Evolutionary conservation across 2,797 vertebrate genomes (phyloP).

Genomic region (Semaprochilodus insignis): DNA sequence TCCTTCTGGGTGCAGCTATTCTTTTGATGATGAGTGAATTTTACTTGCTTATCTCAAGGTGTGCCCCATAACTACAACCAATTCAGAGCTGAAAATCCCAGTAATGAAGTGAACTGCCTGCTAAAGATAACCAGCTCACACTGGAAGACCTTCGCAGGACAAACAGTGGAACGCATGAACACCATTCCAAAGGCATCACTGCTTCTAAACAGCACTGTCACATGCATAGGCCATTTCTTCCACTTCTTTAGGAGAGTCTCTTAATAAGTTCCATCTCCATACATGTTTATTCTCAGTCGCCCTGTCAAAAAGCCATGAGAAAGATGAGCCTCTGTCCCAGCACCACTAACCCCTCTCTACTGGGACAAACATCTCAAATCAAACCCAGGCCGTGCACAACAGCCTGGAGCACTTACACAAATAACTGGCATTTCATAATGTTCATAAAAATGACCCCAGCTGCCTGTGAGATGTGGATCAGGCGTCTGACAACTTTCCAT

Average conservation of each 20-base stretch:
- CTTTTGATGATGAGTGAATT: too few species aligned
- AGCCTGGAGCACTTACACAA: slow-evolving; percentile 3
- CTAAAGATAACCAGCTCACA: neutral
- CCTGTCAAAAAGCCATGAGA: neutral
- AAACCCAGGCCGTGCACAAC: neutral
- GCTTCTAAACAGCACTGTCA: neutral
- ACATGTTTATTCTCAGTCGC: neutral
- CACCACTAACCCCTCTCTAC: neutral
- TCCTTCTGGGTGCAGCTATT: too few species aligned
- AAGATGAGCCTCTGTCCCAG: slow-evolving; percentile 4
- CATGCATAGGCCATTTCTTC: neutral
- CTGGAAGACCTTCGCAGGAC: neutral
- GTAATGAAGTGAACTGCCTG: too few species aligned
- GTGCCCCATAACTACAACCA: too few species aligned
- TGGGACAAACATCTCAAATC: slow-evolving; percentile 15
- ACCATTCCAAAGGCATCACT: neutral
- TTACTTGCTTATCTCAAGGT: too few species aligned
- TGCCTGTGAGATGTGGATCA: neutral
- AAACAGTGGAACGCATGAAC: neutral
- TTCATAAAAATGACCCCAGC: neutral
- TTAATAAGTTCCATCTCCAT: slow-evolving; percentile 6
- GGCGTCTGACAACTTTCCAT: neutral
- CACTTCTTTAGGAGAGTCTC: neutral
- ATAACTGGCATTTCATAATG: neutral
- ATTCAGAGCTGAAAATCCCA: too few species aligned